A percentile compares a stretch with the other conserved stretches of the same genome.
These are phyloP conservation scores for Penelope pileata DNA, from an alignment of 2,113 vertebrate genomes.

Conservation along the genomic window DNA sequence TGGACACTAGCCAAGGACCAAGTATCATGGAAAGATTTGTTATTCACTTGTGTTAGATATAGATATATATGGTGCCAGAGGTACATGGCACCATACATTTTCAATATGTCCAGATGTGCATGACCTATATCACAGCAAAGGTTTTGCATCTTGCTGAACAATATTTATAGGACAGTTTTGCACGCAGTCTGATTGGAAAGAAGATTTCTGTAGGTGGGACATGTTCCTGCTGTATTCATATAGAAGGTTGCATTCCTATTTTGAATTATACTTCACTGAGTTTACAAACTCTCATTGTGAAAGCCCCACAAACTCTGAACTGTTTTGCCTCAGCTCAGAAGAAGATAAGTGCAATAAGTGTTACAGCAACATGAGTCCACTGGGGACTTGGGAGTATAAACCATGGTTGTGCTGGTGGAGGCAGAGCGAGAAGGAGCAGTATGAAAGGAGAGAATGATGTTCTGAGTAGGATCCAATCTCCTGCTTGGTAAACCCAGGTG, in stretches of 20 bases:
- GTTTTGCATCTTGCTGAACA: not conserved
- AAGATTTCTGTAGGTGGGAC: not conserved
- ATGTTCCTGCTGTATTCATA: not conserved
- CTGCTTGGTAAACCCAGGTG: fast-evolving
- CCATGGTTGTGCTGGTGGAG: no score
- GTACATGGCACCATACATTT: not conserved
- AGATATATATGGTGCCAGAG: no score
- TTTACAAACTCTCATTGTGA: not conserved
- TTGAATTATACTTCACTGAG: not conserved
- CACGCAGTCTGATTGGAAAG: not conserved
- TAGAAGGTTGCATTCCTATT: not conserved
- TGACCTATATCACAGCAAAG: not conserved
- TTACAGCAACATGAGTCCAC: not conserved
- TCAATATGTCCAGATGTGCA: not conserved
- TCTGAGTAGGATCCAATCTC: not conserved
- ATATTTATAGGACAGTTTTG: not conserved
- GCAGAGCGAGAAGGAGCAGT: not conserved
- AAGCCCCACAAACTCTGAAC: not conserved
- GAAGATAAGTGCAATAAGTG: fast-evolving
- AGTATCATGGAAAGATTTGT: not conserved
- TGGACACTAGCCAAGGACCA: not conserved
- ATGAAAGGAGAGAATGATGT: not conserved
- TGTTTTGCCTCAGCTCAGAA: not conserved
- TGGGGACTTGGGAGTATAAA: not conserved
- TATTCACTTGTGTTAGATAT: not conserved